A percentile compares a stretch with the other conserved stretches of the same genome.
Conservation (phyloP, 1,140 invertebrate genomes). For the Ylistrum balloti region DNA sequence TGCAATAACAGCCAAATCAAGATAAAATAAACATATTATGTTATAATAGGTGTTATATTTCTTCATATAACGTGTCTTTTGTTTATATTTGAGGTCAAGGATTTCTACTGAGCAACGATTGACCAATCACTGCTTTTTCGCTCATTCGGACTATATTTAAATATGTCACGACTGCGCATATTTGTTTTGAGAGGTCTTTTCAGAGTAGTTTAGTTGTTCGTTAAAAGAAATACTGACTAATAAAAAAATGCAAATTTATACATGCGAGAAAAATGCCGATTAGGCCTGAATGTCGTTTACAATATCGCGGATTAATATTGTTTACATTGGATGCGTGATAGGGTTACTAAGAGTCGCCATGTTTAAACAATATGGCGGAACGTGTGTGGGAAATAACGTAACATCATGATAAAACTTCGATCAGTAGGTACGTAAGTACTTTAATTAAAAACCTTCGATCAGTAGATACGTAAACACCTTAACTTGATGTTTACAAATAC, state of each 20-base stretch:
- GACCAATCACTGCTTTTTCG: neutral
- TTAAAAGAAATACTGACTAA: neutral
- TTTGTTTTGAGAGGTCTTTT: neutral
- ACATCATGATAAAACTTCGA: conserved; percentile 52
- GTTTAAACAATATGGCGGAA: conserved; percentile 70
- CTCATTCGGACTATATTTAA: neutral
- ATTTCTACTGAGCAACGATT: neutral
- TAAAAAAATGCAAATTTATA: neutral
- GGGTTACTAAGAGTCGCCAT: conserved; percentile 59
- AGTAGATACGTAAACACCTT: conserved; percentile 48
- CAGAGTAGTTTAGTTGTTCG: neutral
- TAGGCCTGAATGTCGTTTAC: neutral
- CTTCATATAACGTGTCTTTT: neutral
- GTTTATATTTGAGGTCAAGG: conserved; percentile 20
- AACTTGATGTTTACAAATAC: neutral
- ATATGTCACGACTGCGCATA: neutral
- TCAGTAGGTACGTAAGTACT: conserved; percentile 50
- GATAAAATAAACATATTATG: no score
- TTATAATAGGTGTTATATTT: neutral
- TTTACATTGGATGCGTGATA: conserved; percentile 52
- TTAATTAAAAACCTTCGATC: conserved; percentile 40
- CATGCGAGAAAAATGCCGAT: neutral
- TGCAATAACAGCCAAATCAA: no score
- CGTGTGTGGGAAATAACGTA: conserved; percentile 46
- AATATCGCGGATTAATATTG: conserved; percentile 44